phyloP scores from a whole-genome alignment of 2,797 vertebrate genomes.

The Hafferia zeledoni region DNA sequence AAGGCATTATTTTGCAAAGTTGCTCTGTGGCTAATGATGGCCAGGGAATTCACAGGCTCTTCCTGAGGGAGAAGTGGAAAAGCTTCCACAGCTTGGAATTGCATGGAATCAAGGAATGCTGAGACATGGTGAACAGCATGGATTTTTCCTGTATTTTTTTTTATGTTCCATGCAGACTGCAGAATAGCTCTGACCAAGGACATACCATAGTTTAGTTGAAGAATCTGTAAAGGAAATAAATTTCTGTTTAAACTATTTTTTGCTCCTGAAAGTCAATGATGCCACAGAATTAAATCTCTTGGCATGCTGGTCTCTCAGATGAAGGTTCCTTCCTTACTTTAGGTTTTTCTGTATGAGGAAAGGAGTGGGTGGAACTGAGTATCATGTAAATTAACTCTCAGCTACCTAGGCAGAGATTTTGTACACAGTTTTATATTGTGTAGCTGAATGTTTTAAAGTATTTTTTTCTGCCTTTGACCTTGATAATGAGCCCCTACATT shows the following conservation, averaged over 20 bases:
- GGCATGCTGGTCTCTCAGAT: not conserved
- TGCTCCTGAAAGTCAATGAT: not conserved
- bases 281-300: not conserved
- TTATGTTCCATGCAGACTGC: not conserved
- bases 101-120: not conserved
- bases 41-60: not conserved
- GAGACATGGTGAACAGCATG: not conserved
- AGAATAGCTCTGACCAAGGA: not conserved
- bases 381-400: not conserved
- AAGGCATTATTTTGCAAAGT: not conserved
- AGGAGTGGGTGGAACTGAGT: not conserved
- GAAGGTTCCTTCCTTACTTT: not conserved
- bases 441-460: not conserved
- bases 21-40: not conserved
- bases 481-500: accelerated
- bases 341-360: not conserved
- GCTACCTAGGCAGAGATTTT: not conserved
- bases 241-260: not conserved
- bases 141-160: not conserved
- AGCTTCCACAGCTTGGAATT: not conserved
- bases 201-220: not conserved
- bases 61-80: not conserved
- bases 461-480: not conserved
- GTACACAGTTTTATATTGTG: accelerated
- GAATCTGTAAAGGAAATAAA: not conserved